Conservation (phyloP, 2,888 invertebrate species). For the Drosophila gaucha region DNA sequence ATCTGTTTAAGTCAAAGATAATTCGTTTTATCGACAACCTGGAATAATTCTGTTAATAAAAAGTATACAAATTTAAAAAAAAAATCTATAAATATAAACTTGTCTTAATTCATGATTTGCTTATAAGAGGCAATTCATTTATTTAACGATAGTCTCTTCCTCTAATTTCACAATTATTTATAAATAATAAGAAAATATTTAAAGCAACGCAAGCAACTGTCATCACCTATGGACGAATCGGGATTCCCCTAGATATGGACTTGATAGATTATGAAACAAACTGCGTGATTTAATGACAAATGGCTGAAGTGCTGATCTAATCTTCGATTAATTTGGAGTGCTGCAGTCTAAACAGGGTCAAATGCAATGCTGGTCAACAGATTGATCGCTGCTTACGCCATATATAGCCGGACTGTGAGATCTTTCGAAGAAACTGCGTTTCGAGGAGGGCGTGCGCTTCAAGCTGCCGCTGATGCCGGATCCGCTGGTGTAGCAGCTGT, state of each 20-base stretch:
- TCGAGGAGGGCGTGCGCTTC: conserved; percentile 81
- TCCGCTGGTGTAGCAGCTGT: conserved; percentile 60
- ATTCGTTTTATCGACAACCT: no score
- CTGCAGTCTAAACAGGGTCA: conserved; percentile 12
- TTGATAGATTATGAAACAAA: conserved; percentile 1
- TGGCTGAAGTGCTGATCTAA: background rate
- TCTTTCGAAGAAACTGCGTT: conserved; percentile 81
- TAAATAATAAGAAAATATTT: background rate
- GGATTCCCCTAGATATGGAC: conserved; percentile 1
- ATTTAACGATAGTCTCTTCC: no score
- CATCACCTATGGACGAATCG: background rate
- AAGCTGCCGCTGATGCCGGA: conserved; percentile 73
- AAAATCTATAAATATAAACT: no score
- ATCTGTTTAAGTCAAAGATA: no score
- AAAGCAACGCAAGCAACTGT: no score
- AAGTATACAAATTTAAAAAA: no score
- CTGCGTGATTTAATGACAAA: background rate
- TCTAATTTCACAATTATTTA: no score
- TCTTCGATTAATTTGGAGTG: background rate
- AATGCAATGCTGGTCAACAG: conserved; percentile 6
- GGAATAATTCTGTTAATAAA: no score
- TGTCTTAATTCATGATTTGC: no score
- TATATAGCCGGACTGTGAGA: conserved; percentile 83
- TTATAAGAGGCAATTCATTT: no score
- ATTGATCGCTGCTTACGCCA: conserved; percentile 74